phyloP scores from a whole-genome alignment of 2,888 invertebrate species.

The Archips xylosteana region DNA sequence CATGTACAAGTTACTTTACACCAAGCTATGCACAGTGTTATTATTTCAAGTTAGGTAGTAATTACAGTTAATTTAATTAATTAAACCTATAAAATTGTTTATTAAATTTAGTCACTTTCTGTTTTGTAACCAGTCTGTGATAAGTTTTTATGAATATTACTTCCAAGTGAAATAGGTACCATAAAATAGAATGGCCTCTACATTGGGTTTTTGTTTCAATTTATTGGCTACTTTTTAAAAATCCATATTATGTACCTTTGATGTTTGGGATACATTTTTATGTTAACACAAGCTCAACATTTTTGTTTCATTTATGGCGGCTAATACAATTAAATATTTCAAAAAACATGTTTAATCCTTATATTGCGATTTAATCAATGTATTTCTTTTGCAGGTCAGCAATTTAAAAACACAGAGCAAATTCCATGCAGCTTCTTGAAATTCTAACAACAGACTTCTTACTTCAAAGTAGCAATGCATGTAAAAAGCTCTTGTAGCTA shows the following conservation, averaged over 20 bases:
- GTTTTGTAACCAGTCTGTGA: no score
- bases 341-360: background rate
- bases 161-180: no score
- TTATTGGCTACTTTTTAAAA: background rate
- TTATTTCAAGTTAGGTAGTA: no score
- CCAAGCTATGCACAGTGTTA: no score
- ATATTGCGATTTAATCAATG: conserved; percentile 31
- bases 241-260: background rate
- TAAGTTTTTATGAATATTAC: no score
- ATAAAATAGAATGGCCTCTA: no score
- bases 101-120: no score
- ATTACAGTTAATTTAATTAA: no score
- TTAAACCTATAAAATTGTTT: no score
- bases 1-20: no score
- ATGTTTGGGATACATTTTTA: background rate
- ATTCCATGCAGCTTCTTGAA: conserved; percentile 67
- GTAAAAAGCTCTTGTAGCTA: conserved; percentile 49
- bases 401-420: conserved; percentile 67
- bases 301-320: background rate
- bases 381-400: conserved; percentile 67
- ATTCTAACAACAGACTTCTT: conserved; percentile 46
- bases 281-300: background rate
- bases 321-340: background rate
- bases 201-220: no score
- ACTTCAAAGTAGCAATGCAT: conserved; percentile 55